These are phyloP conservation scores for Amblyopsis rosae DNA, from an alignment of 2,113 vertebrate species.

Conservation along the genomic window DNA sequence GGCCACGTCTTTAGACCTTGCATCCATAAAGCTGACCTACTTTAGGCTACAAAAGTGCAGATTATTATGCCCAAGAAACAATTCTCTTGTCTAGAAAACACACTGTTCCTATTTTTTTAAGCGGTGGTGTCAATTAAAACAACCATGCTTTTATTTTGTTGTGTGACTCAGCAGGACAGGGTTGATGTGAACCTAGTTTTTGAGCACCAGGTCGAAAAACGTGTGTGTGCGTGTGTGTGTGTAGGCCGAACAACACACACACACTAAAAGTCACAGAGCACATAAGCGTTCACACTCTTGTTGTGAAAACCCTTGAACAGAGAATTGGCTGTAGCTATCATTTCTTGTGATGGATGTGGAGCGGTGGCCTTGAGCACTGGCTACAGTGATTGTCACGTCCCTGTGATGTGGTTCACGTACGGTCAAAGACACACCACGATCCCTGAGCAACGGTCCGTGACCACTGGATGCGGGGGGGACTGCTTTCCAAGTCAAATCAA, in stretches of 20 bases:
- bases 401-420: constrained; percentile 74
- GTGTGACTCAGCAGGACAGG: constrained; percentile 47
- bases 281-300: constrained; percentile 31
- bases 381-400: constrained; percentile 41
- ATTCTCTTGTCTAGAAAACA: constrained; percentile 42
- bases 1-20: constrained; percentile 27
- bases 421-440: constrained; percentile 69
- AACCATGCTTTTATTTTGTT: constrained; percentile 46
- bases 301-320: not conserved
- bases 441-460: constrained; percentile 83
- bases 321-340: constrained; percentile 44
- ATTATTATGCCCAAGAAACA: constrained; percentile 38
- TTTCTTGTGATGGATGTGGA: constrained; percentile 43
- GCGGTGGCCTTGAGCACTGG: constrained; percentile 26
- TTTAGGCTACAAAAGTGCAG: constrained; percentile 36
- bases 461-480: constrained; percentile 72
- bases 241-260: constrained; percentile 18
- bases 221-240: constrained; percentile 35
- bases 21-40: constrained; percentile 48
- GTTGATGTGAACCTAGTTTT: constrained; percentile 8
- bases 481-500: constrained; percentile 84
- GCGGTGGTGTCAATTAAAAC: constrained; percentile 49
- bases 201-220: constrained; percentile 49
- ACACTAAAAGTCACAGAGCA: constrained; percentile 13
- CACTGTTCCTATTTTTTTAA: constrained; percentile 48